Evolutionary conservation across 1,140 invertebrate genomes (phyloP), one percentile per base, ranked within the genome.

Genomic region (Saxidomus purpurata): DNA sequence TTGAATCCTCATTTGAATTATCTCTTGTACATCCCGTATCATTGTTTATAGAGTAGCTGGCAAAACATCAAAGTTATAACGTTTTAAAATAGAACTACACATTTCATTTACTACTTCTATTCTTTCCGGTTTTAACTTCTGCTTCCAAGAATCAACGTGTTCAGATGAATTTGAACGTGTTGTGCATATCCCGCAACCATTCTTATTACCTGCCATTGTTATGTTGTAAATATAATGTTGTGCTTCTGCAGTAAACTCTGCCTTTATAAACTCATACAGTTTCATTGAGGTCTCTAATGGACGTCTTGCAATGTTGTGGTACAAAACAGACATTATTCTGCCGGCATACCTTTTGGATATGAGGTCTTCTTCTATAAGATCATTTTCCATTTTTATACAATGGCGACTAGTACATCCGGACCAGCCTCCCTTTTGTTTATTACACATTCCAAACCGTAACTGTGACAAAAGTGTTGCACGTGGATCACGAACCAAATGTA

Each of bases 401-500:
- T 80, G 67, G 8, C 15, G 6, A 19, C 67, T 80, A 1, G 85
- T 47, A 40, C 85, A 87, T 8, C 71, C 71, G 17, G 22, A 9
- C 38, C 28, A 36, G 19, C 85, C 85, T 11, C 85, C 85, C 0
- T 28, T 40, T 22, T 4, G 0, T 3, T 3, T 0, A 15, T 0
- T 0, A 67, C 85, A 87, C 59, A n/a, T 79, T 15, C 85, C 85
- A n/a, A 87, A 4, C 6, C 36, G 1, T 8, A 0, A 0, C 40
- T 87, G 85, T 31, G 85, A 87, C 22, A 31, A 22, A 1, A 79
- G 85, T 36, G 85, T 87, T 0, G 74, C 85, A 0, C 85, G 15
- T 22, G 85, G 85, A 63, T 87, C 85, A 19, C 85, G 1, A 25
- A 87, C 85, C 3, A 87, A 40, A 49, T 87, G 85, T 38, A 87